These are phyloP conservation scores for Hirudo medicinalis DNA, from an alignment of 1,140 invertebrate genomes.

Conservation along the genomic window DNA sequence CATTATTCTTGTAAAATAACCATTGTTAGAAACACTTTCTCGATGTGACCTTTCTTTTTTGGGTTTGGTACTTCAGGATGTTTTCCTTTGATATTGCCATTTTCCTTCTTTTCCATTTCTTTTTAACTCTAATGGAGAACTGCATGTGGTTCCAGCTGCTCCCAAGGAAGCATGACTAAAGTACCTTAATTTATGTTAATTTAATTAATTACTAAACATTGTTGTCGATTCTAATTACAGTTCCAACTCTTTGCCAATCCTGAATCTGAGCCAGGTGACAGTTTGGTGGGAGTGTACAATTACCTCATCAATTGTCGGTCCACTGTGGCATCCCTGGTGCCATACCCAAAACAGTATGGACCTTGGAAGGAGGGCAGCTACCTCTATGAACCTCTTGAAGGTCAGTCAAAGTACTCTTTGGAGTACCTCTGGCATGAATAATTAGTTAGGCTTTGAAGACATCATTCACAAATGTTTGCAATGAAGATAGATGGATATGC, in stretches of 20 bases:
- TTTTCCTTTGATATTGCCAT: too few species aligned
- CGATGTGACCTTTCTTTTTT: too few species aligned
- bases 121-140: too few species aligned
- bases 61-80: too few species aligned
- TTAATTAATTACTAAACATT: background rate
- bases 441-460: background rate
- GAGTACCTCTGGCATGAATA: background rate
- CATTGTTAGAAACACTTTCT: too few species aligned
- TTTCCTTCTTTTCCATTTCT: too few species aligned
- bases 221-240: background rate
- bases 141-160: too few species aligned
- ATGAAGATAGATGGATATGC: background rate
- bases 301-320: conserved; percentile 38
- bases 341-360: conserved; percentile 41
- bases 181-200: background rate
- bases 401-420: background rate
- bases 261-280: conserved; percentile 32
- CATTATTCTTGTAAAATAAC: too few species aligned
- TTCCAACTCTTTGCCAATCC: conserved; percentile 39
- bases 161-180: too few species aligned
- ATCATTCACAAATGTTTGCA: too few species aligned
- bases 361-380: conserved; percentile 43
- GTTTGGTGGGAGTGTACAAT: conserved; percentile 41
- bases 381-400: conserved; percentile 34
- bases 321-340: conserved; percentile 25